Evolutionary conservation across 1,140 invertebrate species (phyloP).

Genomic region (Gyrodactylus salaris): DNA sequence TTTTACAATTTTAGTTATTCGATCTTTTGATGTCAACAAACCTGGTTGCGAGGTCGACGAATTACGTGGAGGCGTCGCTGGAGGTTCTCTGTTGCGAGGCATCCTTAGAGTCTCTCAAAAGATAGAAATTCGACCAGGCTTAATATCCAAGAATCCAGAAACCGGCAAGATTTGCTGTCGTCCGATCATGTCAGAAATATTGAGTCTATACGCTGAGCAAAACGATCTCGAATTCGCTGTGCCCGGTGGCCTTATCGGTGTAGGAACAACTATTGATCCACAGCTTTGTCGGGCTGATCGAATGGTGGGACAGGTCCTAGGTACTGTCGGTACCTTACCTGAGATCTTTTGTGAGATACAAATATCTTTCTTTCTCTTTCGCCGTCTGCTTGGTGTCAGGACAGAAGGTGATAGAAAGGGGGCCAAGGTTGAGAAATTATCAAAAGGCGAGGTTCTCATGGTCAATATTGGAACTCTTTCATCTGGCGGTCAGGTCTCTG

Average conservation of each 20-base stretch:
- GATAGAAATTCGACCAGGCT: slow-evolving; percentile 54
- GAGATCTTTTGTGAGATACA: slow-evolving; percentile 90
- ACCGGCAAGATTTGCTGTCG: slow-evolving; percentile 57
- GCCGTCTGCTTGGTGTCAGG: slow-evolving; percentile 68
- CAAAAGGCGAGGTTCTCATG: slow-evolving; percentile 51
- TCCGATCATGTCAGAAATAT: slow-evolving; percentile 77
- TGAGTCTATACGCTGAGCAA: slow-evolving; percentile 89
- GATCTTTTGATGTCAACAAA: slow-evolving; percentile 98
- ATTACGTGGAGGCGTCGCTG: slow-evolving; percentile 83
- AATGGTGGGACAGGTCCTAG: slow-evolving; percentile 81
- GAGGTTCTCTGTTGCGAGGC: slow-evolving; percentile 75
- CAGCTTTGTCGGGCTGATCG: slow-evolving; percentile 83
- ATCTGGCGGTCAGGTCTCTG: slow-evolving; percentile 71
- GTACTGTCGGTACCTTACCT: slow-evolving; percentile 72
- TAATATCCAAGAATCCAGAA: slow-evolving; percentile 76
- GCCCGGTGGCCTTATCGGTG: slow-evolving; percentile 83
- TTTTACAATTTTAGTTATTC: slow-evolving; percentile 34
- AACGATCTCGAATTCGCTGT: slow-evolving; percentile 94
- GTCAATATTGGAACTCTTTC: slow-evolving; percentile 96
- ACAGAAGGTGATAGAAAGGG: slow-evolving; percentile 96
- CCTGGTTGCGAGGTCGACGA: slow-evolving; percentile 94
- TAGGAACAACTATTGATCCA: slow-evolving; percentile 93
- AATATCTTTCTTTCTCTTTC: slow-evolving; percentile 80
- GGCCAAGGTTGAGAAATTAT: slow-evolving; percentile 62
- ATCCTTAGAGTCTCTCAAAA: slow-evolving; percentile 61